Evolutionary conservation across 2,888 invertebrate genomes (phyloP).

Genomic region (Heliconius sara): DNA sequence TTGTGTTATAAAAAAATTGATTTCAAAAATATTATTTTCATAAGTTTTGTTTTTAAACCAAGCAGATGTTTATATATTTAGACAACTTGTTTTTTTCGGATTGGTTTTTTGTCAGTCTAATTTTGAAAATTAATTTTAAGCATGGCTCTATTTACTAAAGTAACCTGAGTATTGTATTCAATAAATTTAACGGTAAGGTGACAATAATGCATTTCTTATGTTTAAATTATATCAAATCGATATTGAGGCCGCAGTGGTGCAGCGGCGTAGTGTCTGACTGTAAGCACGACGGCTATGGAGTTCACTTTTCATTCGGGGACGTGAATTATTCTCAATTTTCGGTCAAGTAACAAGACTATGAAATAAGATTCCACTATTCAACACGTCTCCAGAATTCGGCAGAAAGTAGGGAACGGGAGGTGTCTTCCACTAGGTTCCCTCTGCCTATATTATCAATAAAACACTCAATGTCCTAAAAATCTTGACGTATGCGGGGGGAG

Average conservation of each 20-base stretch:
- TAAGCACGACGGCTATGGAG: background rate
- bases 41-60: background rate
- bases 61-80: background rate
- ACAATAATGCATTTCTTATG: conserved; percentile 10
- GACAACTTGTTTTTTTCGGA: background rate
- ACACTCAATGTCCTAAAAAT: too few relatives aligned
- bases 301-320: background rate
- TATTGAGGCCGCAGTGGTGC: background rate
- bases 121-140: background rate
- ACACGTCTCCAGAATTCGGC: too few relatives aligned
- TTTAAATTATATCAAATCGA: background rate
- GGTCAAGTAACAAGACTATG: too few relatives aligned
- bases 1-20: background rate
- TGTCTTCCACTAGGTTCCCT: too few relatives aligned
- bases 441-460: too few relatives aligned
- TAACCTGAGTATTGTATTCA: conserved; percentile 7
- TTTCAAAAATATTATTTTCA: background rate
- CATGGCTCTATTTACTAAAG: background rate
- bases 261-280: background rate
- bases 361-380: too few relatives aligned
- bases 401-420: too few relatives aligned
- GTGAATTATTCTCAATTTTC: too few relatives aligned
- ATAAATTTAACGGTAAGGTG: background rate
- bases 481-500: too few relatives aligned
- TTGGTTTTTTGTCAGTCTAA: background rate